Evolutionary conservation across 2,888 invertebrate species (phyloP), one percentile per base, ranked within the genome.

Genomic region (Paralinhomoeus sp.): DNA sequence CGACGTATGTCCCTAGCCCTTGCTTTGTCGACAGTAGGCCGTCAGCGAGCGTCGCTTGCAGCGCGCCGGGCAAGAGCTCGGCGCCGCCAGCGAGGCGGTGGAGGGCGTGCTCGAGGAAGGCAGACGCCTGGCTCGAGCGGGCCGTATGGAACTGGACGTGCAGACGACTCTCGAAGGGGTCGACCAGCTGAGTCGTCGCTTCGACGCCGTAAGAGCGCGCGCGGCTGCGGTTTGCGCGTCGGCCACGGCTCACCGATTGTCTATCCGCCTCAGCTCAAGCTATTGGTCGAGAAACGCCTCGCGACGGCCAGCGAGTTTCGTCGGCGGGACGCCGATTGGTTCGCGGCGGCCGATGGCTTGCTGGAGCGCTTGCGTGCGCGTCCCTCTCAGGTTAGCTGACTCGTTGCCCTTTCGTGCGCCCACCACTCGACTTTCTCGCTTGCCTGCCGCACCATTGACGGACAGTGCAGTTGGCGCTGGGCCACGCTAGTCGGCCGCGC

Each of bases 141-240:
- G 58, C 17, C 46, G 54, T 1, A 47, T 54, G 45, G 59, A 59
- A 42, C 46, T 59, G 36, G 45, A 50, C 22, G 49, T 51, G 3
- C 57, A 57, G 41, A 44, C 49, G 12, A 53, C 53, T 1, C 51
- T 59, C 24, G 57, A 57, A 35, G 45, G 50, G 23, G 47, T 59
- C 31, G 59, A 59, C 42, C 31, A 21, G 31, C 17, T 40, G 24
- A 24, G 35, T n/a, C 17, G 9, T 5, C 35, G 35, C 39, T 17
- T 7, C 37, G 7, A 20, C 35, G 18, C 35, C 35, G 20, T 3
- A 37, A n/a, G 21, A 9, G 20, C 37, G 27, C 27, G 5, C 27
- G 12, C 27, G 12, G 27, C 5, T 27, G 27, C 5, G 27, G 7
- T 27, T 5, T n/a, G n/a, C 35, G 35, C 39, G 24, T 7, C 37